phyloP scores from a whole-genome alignment of 2,113 vertebrate genomes.

The Bubalus kerabau region DNA sequence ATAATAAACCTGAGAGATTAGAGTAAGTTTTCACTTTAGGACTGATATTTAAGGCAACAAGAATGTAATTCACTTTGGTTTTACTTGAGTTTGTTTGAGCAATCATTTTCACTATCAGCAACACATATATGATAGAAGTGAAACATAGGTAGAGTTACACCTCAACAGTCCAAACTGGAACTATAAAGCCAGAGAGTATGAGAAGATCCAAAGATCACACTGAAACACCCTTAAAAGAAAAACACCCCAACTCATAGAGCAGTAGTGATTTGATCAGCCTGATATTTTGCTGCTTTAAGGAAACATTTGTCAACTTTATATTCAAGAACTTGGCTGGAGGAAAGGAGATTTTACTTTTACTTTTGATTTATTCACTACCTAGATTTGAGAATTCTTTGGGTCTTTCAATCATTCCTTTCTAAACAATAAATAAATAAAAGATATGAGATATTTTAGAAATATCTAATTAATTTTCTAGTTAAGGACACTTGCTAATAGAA shows the following conservation, averaged over 20 bases:
- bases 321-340: background rate
- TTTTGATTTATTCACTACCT: background rate
- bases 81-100: background rate
- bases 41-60: background rate
- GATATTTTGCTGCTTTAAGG: background rate
- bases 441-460: background rate
- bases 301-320: background rate
- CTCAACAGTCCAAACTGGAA: background rate
- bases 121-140: background rate
- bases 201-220: background rate
- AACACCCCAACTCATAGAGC: background rate
- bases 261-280: background rate
- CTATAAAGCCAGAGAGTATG: background rate
- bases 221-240: slow-evolving; percentile 10
- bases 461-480: background rate
- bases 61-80: slow-evolving; percentile 5
- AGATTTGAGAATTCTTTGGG: background rate
- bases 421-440: background rate
- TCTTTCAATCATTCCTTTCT: background rate
- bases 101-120: slow-evolving; percentile 1
- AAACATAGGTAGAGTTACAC: background rate
- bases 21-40: background rate
- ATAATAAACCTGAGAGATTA: background rate
- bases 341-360: background rate
- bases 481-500: background rate